Evolutionary conservation across 2,113 vertebrate species (phyloP).

Genomic region (Ptychochromis oligacanthus): DNA sequence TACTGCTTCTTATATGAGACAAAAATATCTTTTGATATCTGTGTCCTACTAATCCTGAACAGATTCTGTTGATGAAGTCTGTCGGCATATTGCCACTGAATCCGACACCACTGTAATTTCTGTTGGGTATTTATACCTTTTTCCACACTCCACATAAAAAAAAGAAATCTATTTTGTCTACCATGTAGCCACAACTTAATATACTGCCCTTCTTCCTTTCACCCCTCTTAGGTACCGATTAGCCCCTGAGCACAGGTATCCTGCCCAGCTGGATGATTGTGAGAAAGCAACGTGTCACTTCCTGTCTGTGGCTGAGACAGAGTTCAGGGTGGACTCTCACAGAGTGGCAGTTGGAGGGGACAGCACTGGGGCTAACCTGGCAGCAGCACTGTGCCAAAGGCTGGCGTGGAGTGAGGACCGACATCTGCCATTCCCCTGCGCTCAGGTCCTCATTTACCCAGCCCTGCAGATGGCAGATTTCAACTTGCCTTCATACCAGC

Average conservation of each 20-base stretch:
- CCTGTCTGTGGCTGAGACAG: constrained; percentile 72
- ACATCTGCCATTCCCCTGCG: constrained; percentile 80
- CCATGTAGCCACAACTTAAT: neutral
- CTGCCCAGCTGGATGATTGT: constrained; percentile 78
- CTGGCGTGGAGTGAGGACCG: constrained; percentile 63
- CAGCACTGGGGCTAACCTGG: constrained; percentile 82
- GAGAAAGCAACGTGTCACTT: constrained; percentile 82
- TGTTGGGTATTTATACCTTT: constrained; percentile 81
- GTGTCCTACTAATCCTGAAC: constrained; percentile 18
- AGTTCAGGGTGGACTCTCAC: constrained; percentile 81
- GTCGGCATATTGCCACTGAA: constrained; percentile 79
- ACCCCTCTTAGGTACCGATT: constrained; percentile 80
- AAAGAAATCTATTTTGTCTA: neutral
- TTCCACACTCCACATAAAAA: neutral
- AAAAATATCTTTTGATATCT: neutral
- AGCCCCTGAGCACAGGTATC: constrained; percentile 82
- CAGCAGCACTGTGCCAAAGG: constrained; percentile 80
- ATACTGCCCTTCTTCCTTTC: constrained; percentile 15
- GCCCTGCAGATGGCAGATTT: constrained; percentile 84
- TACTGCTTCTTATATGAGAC: neutral
- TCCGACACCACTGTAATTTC: constrained; percentile 84
- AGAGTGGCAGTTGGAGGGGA: constrained; percentile 83
- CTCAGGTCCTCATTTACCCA: constrained; percentile 87
- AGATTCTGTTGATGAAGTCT: constrained; percentile 83
- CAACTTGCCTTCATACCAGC: constrained; percentile 85